A percentile compares a stretch with the other conserved stretches of the same genome.
Evolutionary conservation across 1,140 invertebrate genomes (phyloP).

Genomic region (Tetramorium simillimum): DNA sequence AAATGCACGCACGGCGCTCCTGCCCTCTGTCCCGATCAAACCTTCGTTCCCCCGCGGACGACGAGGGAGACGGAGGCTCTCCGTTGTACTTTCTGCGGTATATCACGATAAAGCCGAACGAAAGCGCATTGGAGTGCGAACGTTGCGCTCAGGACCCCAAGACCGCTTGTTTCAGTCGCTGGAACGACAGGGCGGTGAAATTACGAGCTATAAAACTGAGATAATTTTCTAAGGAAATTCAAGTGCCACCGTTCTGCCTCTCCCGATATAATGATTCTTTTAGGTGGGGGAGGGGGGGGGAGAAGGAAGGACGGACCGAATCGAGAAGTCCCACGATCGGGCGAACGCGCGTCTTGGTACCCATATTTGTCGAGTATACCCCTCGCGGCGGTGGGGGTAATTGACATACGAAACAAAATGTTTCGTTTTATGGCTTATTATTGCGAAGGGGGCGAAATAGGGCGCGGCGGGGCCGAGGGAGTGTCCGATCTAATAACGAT

Average conservation of each 20-base stretch:
- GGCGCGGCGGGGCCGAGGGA: conserved; percentile 75
- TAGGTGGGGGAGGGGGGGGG: background rate
- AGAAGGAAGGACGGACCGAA: background rate
- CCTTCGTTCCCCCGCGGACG: background rate
- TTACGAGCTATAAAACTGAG: background rate
- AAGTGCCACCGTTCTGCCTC: background rate
- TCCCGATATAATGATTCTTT: background rate
- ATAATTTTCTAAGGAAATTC: conserved; percentile 7
- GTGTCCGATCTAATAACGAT: conserved; percentile 85
- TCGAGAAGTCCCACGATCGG: conserved; percentile 1
- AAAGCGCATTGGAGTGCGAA: too few relatives aligned
- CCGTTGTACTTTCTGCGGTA: background rate
- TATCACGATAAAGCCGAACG: background rate
- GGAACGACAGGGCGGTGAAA: background rate
- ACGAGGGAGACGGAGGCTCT: too few relatives aligned
- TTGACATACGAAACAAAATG: conserved; percentile 83
- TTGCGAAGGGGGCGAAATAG: conserved; percentile 79
- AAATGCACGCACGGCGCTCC: conserved; percentile 2
- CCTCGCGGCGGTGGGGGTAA: conserved; percentile 70
- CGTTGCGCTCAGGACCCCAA: background rate
- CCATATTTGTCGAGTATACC: conserved; percentile 5
- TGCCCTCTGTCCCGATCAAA: background rate
- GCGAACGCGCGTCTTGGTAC: background rate
- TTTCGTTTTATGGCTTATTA: conserved; percentile 84
- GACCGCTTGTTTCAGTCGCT: background rate